Conservation (phyloP, 2,888 invertebrate genomes). For the Cacoxenus indagator region DNA sequence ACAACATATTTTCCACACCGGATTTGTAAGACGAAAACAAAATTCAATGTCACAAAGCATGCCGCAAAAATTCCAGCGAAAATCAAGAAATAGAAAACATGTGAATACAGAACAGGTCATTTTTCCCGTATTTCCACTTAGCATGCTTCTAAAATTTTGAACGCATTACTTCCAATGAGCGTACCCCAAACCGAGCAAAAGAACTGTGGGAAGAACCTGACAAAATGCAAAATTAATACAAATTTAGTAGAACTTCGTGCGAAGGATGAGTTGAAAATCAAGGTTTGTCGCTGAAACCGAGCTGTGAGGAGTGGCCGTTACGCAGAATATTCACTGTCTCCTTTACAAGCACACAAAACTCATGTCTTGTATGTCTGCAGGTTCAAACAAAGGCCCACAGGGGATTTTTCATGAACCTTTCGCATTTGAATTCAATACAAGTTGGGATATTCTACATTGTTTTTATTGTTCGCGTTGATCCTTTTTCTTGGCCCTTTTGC, state of each 20-base stretch:
- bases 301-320: slow-evolving; percentile 46
- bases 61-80: slow-evolving; percentile 55
- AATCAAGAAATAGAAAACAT: slow-evolving; percentile 13
- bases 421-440: slow-evolving; percentile 53
- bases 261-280: slow-evolving; percentile 15
- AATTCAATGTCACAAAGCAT: slow-evolving; percentile 26
- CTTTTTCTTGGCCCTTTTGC: slow-evolving; percentile 38
- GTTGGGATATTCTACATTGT: slow-evolving; percentile 41
- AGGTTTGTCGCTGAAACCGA: slow-evolving; percentile 17
- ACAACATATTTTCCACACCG: background rate
- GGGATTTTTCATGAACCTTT: slow-evolving; percentile 35
- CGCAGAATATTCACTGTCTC: slow-evolving; percentile 30
- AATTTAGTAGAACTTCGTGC: slow-evolving; percentile 58
- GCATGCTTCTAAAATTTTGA: slow-evolving; percentile 44
- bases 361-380: slow-evolving; percentile 30
- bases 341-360: background rate
- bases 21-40: slow-evolving; percentile 15
- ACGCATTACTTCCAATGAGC: slow-evolving; percentile 45
- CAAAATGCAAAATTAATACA: slow-evolving; percentile 57
- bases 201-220: slow-evolving; percentile 48
- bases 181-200: slow-evolving; percentile 45
- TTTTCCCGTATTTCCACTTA: slow-evolving; percentile 5
- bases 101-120: slow-evolving; percentile 16
- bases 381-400: slow-evolving; percentile 33
- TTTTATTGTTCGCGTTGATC: slow-evolving; percentile 33